A percentile compares a stretch with the other conserved stretches of the same genome.
Conservation (phyloP, 2,797 vertebrate species). For the Hafferia zeledoni region DNA sequence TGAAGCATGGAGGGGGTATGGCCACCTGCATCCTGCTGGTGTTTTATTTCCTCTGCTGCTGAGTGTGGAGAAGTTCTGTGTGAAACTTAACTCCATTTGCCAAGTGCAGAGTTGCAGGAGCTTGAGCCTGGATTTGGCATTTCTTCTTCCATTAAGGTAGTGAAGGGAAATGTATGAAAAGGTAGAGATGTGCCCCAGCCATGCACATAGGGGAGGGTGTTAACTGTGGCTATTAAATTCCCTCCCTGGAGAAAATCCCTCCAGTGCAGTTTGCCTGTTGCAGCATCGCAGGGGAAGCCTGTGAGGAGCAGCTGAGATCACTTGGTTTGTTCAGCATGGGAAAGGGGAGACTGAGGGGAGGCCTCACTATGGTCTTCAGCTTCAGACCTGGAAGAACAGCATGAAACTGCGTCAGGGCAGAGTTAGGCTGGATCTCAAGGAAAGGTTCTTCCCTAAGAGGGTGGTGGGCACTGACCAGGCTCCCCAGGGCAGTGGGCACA, state of each 20-base stretch:
- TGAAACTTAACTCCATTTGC: not conserved
- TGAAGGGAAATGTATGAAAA: not conserved
- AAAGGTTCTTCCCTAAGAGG: not conserved
- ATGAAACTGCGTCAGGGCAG: not conserved
- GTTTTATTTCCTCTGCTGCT: not conserved
- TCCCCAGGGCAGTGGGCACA: not conserved
- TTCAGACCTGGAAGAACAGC: not conserved
- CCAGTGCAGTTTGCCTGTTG: not conserved
- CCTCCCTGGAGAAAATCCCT: not conserved
- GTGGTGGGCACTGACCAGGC: not conserved
- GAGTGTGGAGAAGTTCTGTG: not conserved
- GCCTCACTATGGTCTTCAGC: not conserved
- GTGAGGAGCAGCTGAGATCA: not conserved
- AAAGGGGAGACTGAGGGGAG: not conserved
- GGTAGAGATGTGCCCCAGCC: not conserved
- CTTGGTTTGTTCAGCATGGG: not conserved
- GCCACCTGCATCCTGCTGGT: not conserved
- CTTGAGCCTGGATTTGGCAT: not conserved
- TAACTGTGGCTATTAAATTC: not conserved
- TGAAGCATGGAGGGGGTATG: not conserved
- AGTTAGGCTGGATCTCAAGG: accelerated
- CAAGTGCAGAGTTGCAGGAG: not conserved
- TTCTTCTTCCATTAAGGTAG: not conserved
- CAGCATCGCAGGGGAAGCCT: not conserved
- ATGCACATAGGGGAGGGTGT: not conserved